Base-by-base conservation (phyloP, 2,888 invertebrate genomes). In the Lampropteryx suffumata region DNA sequence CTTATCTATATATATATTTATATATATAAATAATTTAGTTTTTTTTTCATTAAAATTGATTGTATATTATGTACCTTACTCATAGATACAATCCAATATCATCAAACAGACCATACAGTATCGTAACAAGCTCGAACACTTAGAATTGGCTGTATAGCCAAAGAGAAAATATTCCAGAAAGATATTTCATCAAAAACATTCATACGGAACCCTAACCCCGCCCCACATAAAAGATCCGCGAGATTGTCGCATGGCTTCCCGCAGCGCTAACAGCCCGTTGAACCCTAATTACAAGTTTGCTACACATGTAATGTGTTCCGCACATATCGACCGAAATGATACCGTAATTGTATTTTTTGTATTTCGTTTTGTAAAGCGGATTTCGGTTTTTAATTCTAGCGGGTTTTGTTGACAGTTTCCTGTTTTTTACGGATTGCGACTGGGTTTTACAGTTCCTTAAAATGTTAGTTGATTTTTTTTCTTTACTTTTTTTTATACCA, bases 211-310 rank as follows among this genome's bases (percentile, higher is more conserved):
- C 71, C 76, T 44, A 69, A 61, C 50, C 58, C 30, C 54, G 47
- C 57, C 49, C 61, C 53, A 71, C 62, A 70, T 73, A 71, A 67
- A 64, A 59, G 63, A 59, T 54, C 51, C 61, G 50, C 43, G 64
- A 66, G 65, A 67, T 71, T 69, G 76, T 71, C 62, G 52, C 50
- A 58, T 53, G 67, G 64, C 61, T 7, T 58, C 76, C 79, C 76
- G 78, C 76, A 35, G 78, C 35, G 79, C 44, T 65, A 73, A 74
- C 60, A 51, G 65, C 55, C 63, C 53, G 66, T 58, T 64, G 56
- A 62, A 59, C 41, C 61, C 53, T 79, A 78, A 78, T 78, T 64
- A 73, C 70, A 57, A 55, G 50, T 44, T 55, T 48, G 59, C 46
- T 49, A 55, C 43, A 53, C 52, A 48, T 51, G 60, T 53, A 58